Conservation (phyloP, 1,140 invertebrate genomes). For the Meloidogyne hapla region DNA sequence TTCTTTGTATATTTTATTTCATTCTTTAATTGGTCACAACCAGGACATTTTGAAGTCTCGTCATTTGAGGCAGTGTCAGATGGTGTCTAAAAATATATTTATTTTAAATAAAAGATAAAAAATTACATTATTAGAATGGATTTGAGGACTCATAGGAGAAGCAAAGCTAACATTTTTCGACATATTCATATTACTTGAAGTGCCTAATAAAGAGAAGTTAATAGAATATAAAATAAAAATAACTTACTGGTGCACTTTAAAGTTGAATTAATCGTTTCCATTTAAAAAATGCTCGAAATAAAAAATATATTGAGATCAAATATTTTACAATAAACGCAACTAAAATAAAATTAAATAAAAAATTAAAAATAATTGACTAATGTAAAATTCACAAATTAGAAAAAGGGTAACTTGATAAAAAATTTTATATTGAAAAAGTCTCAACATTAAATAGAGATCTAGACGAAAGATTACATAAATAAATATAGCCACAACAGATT, state of each 20-base stretch:
- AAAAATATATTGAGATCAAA: background rate
- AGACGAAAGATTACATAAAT: no score
- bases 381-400: no score
- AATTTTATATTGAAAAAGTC: no score
- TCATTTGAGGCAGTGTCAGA: background rate
- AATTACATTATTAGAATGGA: background rate
- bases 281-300: background rate
- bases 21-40: background rate
- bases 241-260: background rate
- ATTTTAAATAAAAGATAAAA: background rate
- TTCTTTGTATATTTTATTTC: background rate
- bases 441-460: no score
- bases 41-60: background rate
- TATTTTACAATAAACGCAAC: no score
- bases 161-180: background rate
- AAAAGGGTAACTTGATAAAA: no score
- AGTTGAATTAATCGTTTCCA: background rate
- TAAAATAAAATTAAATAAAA: no score
- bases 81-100: slow-evolving; percentile 1
- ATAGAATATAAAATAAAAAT: background rate
- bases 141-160: background rate
- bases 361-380: no score
- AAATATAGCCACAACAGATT: no score
- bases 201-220: background rate
- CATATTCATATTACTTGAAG: background rate